Conservation (phyloP, 2,888 invertebrate species). For the Anorthoa munda region DNA sequence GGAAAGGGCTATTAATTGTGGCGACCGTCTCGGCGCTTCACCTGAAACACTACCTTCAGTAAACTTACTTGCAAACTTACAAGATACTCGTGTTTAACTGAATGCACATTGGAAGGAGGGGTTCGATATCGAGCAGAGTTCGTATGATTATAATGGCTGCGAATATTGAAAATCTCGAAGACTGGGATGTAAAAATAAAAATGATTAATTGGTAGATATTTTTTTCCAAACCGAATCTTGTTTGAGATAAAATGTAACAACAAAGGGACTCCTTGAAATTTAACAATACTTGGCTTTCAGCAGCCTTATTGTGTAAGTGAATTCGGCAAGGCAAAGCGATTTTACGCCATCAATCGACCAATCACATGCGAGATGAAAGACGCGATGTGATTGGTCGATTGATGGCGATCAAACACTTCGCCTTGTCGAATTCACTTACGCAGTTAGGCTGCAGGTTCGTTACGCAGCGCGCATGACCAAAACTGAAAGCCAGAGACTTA, state of each 20-base stretch:
- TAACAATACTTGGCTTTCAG: neutral
- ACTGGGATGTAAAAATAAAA: neutral
- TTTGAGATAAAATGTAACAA: too few relatives aligned
- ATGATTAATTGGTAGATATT: neutral
- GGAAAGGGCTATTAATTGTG: conserved; percentile 73
- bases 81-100: conserved; percentile 45
- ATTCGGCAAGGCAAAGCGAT: too few relatives aligned
- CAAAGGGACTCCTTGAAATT: neutral
- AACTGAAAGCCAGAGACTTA: neutral
- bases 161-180: neutral
- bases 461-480: neutral
- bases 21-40: conserved; percentile 64
- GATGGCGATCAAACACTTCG: too few relatives aligned
- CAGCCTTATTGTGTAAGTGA: too few relatives aligned
- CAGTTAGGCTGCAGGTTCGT: too few relatives aligned
- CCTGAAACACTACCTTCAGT: conserved; percentile 64
- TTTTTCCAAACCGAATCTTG: neutral
- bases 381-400: too few relatives aligned
- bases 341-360: too few relatives aligned
- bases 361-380: too few relatives aligned
- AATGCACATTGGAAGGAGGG: conserved; percentile 21
- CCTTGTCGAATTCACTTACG: too few relatives aligned
- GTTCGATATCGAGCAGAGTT: conserved; percentile 15
- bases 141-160: neutral
- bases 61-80: conserved; percentile 62